Evolutionary conservation across 2,888 invertebrate genomes (phyloP).

Genomic region (Cosmia pyralina): DNA sequence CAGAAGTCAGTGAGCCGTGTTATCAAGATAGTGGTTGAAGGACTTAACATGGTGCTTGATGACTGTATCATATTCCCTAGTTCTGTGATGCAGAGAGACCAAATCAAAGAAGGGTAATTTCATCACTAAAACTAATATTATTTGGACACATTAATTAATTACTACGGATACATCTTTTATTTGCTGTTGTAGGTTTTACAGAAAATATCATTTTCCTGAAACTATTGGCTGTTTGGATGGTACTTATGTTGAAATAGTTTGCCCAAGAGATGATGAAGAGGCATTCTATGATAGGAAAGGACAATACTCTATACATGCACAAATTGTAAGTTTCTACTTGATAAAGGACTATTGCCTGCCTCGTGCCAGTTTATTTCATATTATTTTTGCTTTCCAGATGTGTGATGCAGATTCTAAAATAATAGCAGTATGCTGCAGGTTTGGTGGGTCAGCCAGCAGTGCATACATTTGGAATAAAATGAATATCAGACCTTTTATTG

Average conservation of each 20-base stretch:
- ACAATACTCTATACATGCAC: constrained; percentile 79
- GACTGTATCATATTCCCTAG: constrained; percentile 75
- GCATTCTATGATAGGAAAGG: constrained; percentile 79
- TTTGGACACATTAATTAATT: neutral
- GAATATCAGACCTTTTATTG: constrained; percentile 74
- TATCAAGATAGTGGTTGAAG: constrained; percentile 77
- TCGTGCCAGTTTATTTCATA: neutral
- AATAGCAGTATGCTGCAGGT: constrained; percentile 79
- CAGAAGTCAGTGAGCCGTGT: constrained; percentile 80
- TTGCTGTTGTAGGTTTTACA: constrained; percentile 72
- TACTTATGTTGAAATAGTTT: constrained; percentile 78
- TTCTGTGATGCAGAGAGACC: constrained; percentile 69
- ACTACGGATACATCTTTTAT: neutral
- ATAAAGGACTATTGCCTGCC: neutral
- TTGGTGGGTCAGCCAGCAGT: constrained; percentile 73
- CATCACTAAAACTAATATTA: neutral
- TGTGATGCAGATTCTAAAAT: constrained; percentile 79
- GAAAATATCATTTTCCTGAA: constrained; percentile 80
- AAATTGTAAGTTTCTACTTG: constrained; percentile 70
- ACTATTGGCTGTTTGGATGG: constrained; percentile 79
- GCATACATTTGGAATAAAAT: constrained; percentile 79
- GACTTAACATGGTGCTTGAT: constrained; percentile 74
- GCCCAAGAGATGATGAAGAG: constrained; percentile 80
- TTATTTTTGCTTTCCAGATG: constrained; percentile 65
- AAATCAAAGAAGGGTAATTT: constrained; percentile 76